A percentile compares a stretch with the other conserved stretches of the same genome.
These are phyloP conservation scores for Parazoanthus darwini DNA, from an alignment of 92 coral and sea anemone species.

Conservation along the genomic window DNA sequence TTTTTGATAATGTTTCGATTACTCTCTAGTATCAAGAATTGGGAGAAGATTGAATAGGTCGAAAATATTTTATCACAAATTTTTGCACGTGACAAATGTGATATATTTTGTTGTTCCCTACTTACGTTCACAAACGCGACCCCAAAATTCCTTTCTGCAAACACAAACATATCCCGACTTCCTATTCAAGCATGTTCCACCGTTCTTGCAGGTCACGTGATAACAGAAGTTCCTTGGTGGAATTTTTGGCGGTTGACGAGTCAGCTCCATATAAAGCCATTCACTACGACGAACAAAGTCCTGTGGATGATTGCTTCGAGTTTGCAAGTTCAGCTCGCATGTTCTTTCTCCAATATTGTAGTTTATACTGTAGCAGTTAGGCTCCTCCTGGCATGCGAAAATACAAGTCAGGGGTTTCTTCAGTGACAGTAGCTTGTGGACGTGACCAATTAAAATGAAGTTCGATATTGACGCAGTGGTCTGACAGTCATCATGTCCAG, in stretches of 20 bases:
- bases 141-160: not conserved
- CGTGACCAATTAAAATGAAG: slow-evolving; percentile 43
- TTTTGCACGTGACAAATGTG: not conserved
- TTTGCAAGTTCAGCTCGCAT: slow-evolving; percentile 45
- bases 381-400: slow-evolving; percentile 34
- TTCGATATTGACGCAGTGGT: slow-evolving; percentile 25
- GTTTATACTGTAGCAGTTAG: slow-evolving; percentile 44
- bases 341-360: slow-evolving; percentile 3
- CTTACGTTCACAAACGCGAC: slow-evolving; percentile 29
- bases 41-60: too few relatives aligned
- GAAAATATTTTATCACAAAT: too few relatives aligned
- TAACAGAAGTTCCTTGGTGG: not conserved
- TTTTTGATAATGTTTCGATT: too few relatives aligned
- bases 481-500: slow-evolving; percentile 23
- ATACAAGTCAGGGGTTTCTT: slow-evolving; percentile 34
- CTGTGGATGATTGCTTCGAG: slow-evolving; percentile 5
- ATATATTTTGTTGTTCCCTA: not conserved
- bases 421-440: slow-evolving; percentile 11
- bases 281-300: slow-evolving; percentile 35
- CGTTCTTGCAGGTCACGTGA: slow-evolving; percentile 23
- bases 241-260: not conserved
- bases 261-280: slow-evolving; percentile 32
- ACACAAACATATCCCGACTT: not conserved
- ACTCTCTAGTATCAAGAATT: too few relatives aligned
- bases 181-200: slow-evolving; percentile 18